Base-by-base conservation (phyloP, 2,888 invertebrate genomes). In the Panorpa germanica region DNA sequence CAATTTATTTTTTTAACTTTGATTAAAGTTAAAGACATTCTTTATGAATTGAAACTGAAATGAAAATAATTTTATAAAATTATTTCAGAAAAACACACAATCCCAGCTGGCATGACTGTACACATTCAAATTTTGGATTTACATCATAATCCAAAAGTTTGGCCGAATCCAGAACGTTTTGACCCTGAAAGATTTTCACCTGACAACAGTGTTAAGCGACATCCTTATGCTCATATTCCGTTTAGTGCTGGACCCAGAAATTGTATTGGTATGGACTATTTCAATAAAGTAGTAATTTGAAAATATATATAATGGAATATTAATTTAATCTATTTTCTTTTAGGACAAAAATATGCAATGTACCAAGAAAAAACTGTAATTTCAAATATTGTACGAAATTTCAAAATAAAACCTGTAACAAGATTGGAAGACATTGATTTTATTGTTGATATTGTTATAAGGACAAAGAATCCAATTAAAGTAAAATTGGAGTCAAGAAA, bases 201-300 rank as follows among this genome's bases (percentile, higher is more conserved):
- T 0, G 68, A 75, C 41, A 61, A 62, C 39, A 45, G 52, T 8
- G 34, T 42, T 2, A 46, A 49, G 14, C 53, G 70, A 17, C 70
- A 74, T 50, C 66, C 69, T 0, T 74, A 61, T 38, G 58, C 65
- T 0, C 74, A 63, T 42, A 58, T 73, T 32, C 72, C 73, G 0
- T 74, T 74, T 37, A 72, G 72, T 43, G 72, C 70, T 1, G 73
- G 73, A 3, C 64, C 65, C 0, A 57, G 73, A 15, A 73, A 73
- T 46, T 74, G 73, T 40, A 70, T 73, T 38, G 73, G 70, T 70
- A 52, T 43, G 42, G 31, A 21, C 13, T n/a, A n/a, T n/a, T n/a
- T 22, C n/a, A 27, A 18, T 18, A 19, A n/a, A n/a, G n/a, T n/a
- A n/a, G n/a, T n/a, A n/a, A n/a, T n/a, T n/a, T n/a, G 32, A 8